Conservation (phyloP, 2,797 vertebrate species). For the Cyclopterus lumpus region DNA sequence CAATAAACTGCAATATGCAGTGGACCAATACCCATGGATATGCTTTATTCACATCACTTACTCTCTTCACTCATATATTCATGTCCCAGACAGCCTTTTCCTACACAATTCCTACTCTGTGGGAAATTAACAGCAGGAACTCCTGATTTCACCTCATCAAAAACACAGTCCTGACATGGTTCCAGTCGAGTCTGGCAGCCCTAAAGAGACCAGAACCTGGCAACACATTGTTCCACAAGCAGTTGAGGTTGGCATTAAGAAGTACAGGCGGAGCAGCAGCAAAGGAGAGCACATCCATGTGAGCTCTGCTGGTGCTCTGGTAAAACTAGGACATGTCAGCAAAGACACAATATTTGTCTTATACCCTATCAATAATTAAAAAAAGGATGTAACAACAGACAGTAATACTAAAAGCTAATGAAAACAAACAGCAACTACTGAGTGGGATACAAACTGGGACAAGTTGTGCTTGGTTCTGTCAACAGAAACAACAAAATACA, state of each 20-base stretch:
- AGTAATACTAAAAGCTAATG: background rate
- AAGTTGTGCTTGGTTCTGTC: background rate
- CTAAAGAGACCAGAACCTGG: constrained; percentile 31
- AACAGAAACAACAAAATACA: background rate
- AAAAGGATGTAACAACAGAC: background rate
- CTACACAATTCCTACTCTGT: background rate
- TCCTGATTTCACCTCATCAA: constrained; percentile 47
- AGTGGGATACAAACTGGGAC: background rate
- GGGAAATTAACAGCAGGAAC: constrained; percentile 47
- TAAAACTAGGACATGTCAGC: constrained; percentile 18
- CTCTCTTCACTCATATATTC: constrained; percentile 30
- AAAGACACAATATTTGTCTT: constrained; percentile 10
- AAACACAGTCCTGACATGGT: constrained; percentile 44
- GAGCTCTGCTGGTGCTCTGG: constrained; percentile 16
- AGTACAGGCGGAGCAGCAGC: constrained; percentile 20
- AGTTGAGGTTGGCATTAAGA: constrained; percentile 34
- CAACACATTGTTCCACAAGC: constrained; percentile 34
- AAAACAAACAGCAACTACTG: constrained; percentile 8
- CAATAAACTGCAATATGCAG: background rate
- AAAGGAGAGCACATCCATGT: constrained; percentile 5
- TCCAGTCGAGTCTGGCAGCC: constrained; percentile 29
- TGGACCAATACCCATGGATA: background rate
- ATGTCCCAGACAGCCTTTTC: constrained; percentile 25
- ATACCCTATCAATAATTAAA: background rate
- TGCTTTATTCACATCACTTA: constrained; percentile 11